Evolutionary conservation across 2,888 invertebrate species (phyloP), one percentile per base, ranked within the genome.

Genomic region (Minunthozetes semirufus): DNA sequence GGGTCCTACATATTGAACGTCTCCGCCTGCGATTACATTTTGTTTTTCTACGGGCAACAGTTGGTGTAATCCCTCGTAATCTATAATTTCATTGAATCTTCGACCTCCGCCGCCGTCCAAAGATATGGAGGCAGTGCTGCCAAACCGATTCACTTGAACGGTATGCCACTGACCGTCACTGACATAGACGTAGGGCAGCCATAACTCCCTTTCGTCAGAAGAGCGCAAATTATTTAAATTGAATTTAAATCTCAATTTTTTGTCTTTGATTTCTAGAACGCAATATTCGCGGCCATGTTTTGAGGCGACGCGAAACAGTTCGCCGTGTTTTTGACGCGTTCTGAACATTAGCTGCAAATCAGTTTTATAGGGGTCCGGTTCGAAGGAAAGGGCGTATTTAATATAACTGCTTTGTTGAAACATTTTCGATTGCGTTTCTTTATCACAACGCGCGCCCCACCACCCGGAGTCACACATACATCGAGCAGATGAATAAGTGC

Each of bases 161-260:
- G 92, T 92, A 82, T 98, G 97, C 97, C 97, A 97, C 81, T 94
- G 94, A 0, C 97, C 97, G 82, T 96, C 93, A 81, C 94, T 93
- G 1, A 96, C 94, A 0, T 91, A 88, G 33, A 95, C 90, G 6
- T 92, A 90, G 79, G 91, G 91, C 72, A 95, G 85, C 92, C 93
- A 92, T 80, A 97, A 89, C 81, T 92, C 92, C 77, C 89, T 89
- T 82, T 94, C 94, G 82, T 94, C 94, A 6, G 94, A 93, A 78
- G 78, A 77, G 0, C 93, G 87, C 78, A 93, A 84, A 22, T 92
- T 93, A 83, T 96, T 96, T 72, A 97, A 85, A 83, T 97, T 96
- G 83, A 91, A 97, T 78, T 93, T 88, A 86, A 95, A 94, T 81
- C 93, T 91, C 74, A 96, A 85, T 78, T 91, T 88, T 68, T 93